These are phyloP conservation scores for Aphis gossypii DNA, from an alignment of 1,140 invertebrate species.

Conservation along the genomic window DNA sequence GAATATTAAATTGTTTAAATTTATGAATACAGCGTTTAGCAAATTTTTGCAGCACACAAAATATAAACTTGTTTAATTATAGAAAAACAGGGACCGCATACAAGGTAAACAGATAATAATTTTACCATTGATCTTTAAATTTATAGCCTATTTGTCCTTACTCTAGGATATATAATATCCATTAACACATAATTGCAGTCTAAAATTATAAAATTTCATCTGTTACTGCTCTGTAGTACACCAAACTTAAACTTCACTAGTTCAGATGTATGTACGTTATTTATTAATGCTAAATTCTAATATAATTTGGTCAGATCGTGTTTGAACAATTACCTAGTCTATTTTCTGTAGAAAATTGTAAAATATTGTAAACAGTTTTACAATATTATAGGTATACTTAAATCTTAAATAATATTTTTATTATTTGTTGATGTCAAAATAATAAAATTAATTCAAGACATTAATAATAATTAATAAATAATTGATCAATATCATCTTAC, in stretches of 20 bases:
- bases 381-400: neutral
- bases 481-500: too few relatives aligned
- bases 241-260: neutral
- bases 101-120: slow-evolving; percentile 39
- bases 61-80: slow-evolving; percentile 35
- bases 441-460: neutral
- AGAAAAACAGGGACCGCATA: neutral
- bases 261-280: neutral
- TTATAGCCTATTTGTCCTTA: slow-evolving; percentile 43
- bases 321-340: neutral
- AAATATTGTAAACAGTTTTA: neutral
- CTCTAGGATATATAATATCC: neutral
- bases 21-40: neutral
- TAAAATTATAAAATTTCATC: slow-evolving; percentile 32
- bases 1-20: neutral
- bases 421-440: neutral
- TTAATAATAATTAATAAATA: too few relatives aligned
- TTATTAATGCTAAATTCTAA: neutral
- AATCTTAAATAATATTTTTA: neutral
- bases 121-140: slow-evolving; percentile 26
- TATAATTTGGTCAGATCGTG: too few relatives aligned
- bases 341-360: neutral
- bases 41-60: neutral
- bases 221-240: neutral
- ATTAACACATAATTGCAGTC: neutral